Evolutionary conservation across 2,797 vertebrate species (phyloP), one percentile per base, ranked within the genome.

Genomic region (Carduelis carduelis): DNA sequence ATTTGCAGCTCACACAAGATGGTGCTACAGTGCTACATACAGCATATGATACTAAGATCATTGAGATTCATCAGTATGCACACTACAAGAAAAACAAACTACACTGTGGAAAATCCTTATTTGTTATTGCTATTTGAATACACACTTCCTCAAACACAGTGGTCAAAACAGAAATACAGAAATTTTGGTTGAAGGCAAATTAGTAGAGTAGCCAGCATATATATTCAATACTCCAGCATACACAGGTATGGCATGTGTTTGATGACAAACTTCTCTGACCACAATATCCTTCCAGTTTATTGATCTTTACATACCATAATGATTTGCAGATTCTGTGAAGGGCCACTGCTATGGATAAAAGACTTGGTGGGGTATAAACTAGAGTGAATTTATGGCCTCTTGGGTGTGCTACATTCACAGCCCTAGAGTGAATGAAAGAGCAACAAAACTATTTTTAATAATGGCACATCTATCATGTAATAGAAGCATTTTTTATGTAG

Each of bases 1-100:
- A 49, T 89, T 77, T 95, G 68, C 57, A 94, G 85, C 93, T 96
- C 95, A 96, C 96, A 97, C 97, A 96, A 97, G 97, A 98, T 95
- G 96, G 96, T 96, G 97, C 97, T 96, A 70, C 93, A 93, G 96
- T 83, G 89, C 96, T 96, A 79, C 75, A 86, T 26, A 92, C 52
- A 76, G 89, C 44, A 26, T 2, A 52, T 11, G 35, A 79, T 47
- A n/a, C 19, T 16, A n/a, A 75, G 55, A 37, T 78, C 30, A 86
- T 2, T 69, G 43, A 92, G 63, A 90, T 84, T 89, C 74, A 28
- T 83, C 41, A 89, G 70, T 59, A 86, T 52, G 69, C 70, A 93
- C n/a, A 46, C 30, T 75, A 28, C 49, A 93, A 91, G 56, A 66
- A 79, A 76, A 66, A 59, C 41, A 92, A 93, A 76, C 59, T 32